Evolutionary conservation across 2,888 invertebrate genomes (phyloP), one percentile per base, ranked within the genome.

Genomic region (Chrysolina americana): DNA sequence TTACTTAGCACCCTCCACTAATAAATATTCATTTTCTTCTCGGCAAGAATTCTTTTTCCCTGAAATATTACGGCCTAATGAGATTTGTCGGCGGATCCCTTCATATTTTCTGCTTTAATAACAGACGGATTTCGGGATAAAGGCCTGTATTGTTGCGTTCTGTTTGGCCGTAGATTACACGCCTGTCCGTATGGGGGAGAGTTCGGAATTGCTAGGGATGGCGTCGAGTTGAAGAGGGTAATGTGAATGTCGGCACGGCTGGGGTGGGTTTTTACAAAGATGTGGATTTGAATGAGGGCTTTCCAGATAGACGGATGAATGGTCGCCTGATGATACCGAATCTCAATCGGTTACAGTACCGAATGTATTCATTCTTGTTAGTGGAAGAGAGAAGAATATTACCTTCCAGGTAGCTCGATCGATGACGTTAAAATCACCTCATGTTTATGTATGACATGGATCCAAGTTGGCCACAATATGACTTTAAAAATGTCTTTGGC

Each of bases 51-150:
- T 50, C 19, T 41, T 71, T 71, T 74, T 64, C 28, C 59, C 68
- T 44, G 78, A 78, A 78, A 79, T 80, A 81, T 81, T 80, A 80
- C 74, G 70, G 76, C 68, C 81, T 82, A 82, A 82, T 82, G 81
- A 81, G 80, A 82, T 82, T 82, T 79, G 79, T 79, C 70, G 68
- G 76, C 66, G 68, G 65, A 73, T 74, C 71, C 75, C 71, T 73
- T 76, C 76, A 75, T 75, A 73, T 71, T 73, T 76, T 73, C 78
- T 79, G 72, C 76, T 76, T 76, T 79, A 80, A 80, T 80, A 79
- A 79, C 81, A 79, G 78, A 79, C 78, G 77, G 78, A 65, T 68
- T 50, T 53, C 68, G 68, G 41, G 53, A 68, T 68, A 53, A 53
- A 68, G 68, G 68, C 68, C 41, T 53, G 21, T 41, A 41, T 68